Conservation (phyloP, 2,113 vertebrate species). For the Ascaphus truei region DNA sequence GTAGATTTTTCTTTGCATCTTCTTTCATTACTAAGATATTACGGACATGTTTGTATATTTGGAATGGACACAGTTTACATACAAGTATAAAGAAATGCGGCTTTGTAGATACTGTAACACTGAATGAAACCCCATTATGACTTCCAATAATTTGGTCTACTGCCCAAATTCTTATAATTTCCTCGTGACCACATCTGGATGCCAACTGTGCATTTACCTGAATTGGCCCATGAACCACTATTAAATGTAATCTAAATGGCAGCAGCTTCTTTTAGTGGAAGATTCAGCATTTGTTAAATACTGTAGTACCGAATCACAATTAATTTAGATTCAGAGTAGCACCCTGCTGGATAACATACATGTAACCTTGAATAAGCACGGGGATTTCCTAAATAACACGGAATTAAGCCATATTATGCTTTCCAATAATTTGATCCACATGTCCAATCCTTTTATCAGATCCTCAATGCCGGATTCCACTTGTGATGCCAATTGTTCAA, state of each 20-base stretch:
- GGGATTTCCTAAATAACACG: background rate
- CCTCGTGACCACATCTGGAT: background rate
- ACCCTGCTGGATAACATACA: background rate
- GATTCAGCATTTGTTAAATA: background rate
- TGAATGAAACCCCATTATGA: background rate
- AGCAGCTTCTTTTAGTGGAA: background rate
- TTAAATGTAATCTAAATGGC: too few species aligned
- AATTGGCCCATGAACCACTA: background rate
- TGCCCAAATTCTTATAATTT: background rate
- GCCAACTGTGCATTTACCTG: background rate
- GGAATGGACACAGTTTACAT: too few species aligned
- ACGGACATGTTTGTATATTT: too few species aligned
- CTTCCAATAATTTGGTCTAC: constrained; percentile 17
- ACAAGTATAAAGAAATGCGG: too few species aligned
- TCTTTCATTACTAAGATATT: too few species aligned
- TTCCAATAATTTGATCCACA: background rate
- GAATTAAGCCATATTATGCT: background rate
- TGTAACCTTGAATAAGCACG: constrained; percentile 17
- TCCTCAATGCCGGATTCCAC: background rate
- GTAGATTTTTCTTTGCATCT: too few species aligned
- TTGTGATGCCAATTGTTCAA: background rate
- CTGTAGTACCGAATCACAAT: too few species aligned
- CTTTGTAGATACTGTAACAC: constrained; percentile 1
- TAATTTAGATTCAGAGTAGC: too few species aligned
- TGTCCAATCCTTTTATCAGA: background rate